A percentile compares a stretch with the other conserved stretches of the same genome.
Evolutionary conservation across 2,888 invertebrate genomes (phyloP).

Genomic region (Chrysopilus asiliformis): DNA sequence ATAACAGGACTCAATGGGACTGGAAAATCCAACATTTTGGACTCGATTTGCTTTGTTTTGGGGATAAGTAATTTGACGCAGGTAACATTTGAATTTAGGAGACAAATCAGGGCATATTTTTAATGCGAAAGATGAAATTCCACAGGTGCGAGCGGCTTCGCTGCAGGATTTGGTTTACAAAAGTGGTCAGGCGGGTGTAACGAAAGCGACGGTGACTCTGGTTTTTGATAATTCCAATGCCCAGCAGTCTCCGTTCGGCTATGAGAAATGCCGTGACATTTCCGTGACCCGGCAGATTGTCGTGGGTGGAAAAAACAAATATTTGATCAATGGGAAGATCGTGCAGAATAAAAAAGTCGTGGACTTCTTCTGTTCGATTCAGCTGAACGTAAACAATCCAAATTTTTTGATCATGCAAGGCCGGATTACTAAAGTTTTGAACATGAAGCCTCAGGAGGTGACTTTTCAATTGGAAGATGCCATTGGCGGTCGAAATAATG

Average conservation of each 20-base stretch:
- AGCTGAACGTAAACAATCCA: constrained; percentile 97
- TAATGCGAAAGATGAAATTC: constrained; percentile 7
- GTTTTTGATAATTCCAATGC: constrained; percentile 85
- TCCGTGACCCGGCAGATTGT: constrained; percentile 77
- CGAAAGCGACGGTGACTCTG: constrained; percentile 89
- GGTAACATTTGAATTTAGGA: constrained; percentile 43
- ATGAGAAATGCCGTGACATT: constrained; percentile 81
- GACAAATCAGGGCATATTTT: not conserved
- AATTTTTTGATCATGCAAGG: constrained; percentile 99
- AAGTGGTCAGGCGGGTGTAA: constrained; percentile 90
- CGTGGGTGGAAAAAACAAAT: constrained; percentile 83
- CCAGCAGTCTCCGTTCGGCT: constrained; percentile 74
- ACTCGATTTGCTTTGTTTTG: constrained; percentile 93
- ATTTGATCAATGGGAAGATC: constrained; percentile 82
- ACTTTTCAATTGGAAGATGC: no score
- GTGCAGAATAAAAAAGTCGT: constrained; percentile 82
- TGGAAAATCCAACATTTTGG: constrained; percentile 95
- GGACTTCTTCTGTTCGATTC: constrained; percentile 92
- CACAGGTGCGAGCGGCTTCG: constrained; percentile 75
- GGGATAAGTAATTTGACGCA: constrained; percentile 87
- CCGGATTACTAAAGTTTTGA: constrained; percentile 93
- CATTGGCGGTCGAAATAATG: not conserved
- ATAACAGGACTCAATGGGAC: constrained; percentile 97
- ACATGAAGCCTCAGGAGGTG: constrained; percentile 98
- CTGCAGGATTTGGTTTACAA: constrained; percentile 96